phyloP scores from a whole-genome alignment of 2,888 invertebrate genomes.

The Dryocosmus kuriphilus region DNA sequence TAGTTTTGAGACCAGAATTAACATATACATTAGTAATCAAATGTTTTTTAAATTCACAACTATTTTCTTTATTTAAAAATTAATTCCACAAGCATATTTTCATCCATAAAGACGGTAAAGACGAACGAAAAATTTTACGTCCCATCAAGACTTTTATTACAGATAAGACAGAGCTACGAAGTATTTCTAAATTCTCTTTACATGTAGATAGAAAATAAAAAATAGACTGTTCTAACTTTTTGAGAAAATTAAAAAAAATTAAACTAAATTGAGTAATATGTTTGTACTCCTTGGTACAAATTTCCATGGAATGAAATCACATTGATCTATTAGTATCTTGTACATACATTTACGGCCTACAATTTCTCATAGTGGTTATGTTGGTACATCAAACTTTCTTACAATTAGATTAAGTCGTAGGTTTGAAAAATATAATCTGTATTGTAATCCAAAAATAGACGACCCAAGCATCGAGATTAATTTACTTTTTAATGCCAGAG shows the following conservation, averaged over 20 bases:
- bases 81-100: background rate
- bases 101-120: background rate
- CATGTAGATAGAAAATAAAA: background rate
- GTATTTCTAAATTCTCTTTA: background rate
- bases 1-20: background rate
- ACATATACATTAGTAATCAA: background rate
- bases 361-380: background rate
- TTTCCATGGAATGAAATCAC: constrained; percentile 13
- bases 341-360: background rate
- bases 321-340: background rate
- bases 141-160: background rate
- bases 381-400: background rate
- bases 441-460: background rate
- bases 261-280: background rate
- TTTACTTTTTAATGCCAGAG: background rate
- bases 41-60: background rate
- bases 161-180: background rate
- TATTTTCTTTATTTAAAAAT: constrained; percentile 1
- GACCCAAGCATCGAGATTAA: background rate
- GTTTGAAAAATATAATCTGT: background rate
- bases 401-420: background rate
- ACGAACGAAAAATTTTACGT: background rate
- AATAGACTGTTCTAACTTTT: background rate
- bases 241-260: background rate
- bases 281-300: background rate